Base-by-base conservation (phyloP, 2,888 invertebrate genomes). In the Lithodes maja region DNA sequence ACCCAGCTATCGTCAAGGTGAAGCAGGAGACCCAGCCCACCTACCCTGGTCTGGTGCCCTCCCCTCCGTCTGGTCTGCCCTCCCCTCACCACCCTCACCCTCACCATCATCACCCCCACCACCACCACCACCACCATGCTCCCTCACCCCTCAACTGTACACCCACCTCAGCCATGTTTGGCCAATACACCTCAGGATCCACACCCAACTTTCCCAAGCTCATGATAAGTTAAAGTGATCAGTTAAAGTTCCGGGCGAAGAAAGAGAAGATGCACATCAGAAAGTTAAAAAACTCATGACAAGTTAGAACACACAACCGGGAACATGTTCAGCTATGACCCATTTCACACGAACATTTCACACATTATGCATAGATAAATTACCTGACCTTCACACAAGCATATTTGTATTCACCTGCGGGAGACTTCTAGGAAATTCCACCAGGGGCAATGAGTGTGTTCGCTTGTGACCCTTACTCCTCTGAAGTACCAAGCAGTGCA, bases 21-120 rank as follows among this genome's bases (percentile, higher is more conserved):
- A 89, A 89, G 54, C 89, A 89, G 52, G 89, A 89, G 83, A 83
- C 15, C 53, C 82, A 85, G 12, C 53, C 89, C 9, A 80, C 89
- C 7, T 88, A 79, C 88, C 55, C 85, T 15, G 33, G 80, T n/a
- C 5, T 69, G 54, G 33, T 33, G 15, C 79, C n/a, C 69, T 81
- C 49, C 77, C 85, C 49, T 85, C 85, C 55, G 78, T 85, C 15
- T 85, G 85, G 7, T 61, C 87, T 3, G 88, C 88, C 17, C 71
- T 68, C 87, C 85, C 15, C 85, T 78, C 50, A 52, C 83, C 88
- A 71, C 85, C 12, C 85, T 86, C 9, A 86, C 83, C 52, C 83
- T 86, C 1, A 86, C 82, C 71, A 86, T 85, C 54, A 86, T 86
- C 52, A 86, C 82, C 54, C 79, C 86, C 1, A 86, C 81, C 75